Evolutionary conservation across 2,797 vertebrate genomes (phyloP), one percentile per base, ranked within the genome.

Genomic region (Carcharodon carcharias): DNA sequence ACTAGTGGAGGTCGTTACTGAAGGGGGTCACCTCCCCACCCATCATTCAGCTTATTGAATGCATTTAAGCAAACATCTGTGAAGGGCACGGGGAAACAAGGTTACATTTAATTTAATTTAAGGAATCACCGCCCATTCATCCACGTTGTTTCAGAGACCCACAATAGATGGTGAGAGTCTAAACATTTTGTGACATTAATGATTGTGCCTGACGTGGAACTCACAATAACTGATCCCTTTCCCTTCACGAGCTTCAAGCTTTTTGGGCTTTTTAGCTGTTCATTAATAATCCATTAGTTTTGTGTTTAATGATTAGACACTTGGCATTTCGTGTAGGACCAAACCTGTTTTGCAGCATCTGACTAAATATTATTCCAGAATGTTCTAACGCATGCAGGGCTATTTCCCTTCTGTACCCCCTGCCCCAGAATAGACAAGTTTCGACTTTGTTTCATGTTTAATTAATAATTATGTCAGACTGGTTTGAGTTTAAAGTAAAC

Each of bases 21-120:
- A 56, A 95, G 69, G 69, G 94, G 69, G 69, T 77, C 94, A 95
- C 50, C 50, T 4, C 94, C 54, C 56, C 40, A 26, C 67, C 67
- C 23, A 80, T 77, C 94, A 77, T 95, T 73, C 67, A 77, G 12
- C 69, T 95, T 54, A 95, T 95, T 95, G 71, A 95, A 95, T 56
- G 94, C 54, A 95, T 95, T 95, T 95, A 95, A 28, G 28, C 45
- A 35, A 71, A 58, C 67, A 95, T 95, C 69, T 95, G 69, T 54
- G 45, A 35, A 77, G 69, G 94, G 67, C 94, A 95, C 18, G 8
- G 94, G 94, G 45, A 58, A 95, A 95, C 94, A 56, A 77, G 69
- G 94, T 95, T 95, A 95, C 50, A 45, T 95, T 95, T 95, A 95
- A 95, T 95, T 95, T 77, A 95, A 77, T 95, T 95, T 95, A 95